Evolutionary conservation across 1,140 invertebrate species (phyloP), one percentile per base, ranked within the genome.

Genomic region (Musca domestica): DNA sequence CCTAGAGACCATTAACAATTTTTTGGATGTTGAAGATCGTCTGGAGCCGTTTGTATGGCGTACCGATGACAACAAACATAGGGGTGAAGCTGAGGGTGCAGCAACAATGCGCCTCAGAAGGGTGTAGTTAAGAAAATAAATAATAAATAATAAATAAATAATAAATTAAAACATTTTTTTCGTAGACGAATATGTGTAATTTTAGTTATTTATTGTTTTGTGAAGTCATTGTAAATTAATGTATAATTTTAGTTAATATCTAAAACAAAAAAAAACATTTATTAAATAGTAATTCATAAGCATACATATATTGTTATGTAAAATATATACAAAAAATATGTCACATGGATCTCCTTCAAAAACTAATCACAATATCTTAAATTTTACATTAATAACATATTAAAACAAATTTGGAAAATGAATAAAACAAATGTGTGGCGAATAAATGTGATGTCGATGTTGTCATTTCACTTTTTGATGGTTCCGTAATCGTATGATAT

Each of bases 21-120:
- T 92, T 47, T 83, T 98, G 34, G 94, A 95, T 6, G 84, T 90
- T 54, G 89, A 92, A 34, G 91, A 95, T 69, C 87, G 93, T 46
- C 78, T 98, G 19, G 93, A 96, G 83, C 92, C 94, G 1, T 96
- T 98, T 82, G 89, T 93, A 10, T 95, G 93, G 94, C 92, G 91
- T 7, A 93, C 91, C 34, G 78, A 81, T 64, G 78, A 80, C 58
- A 80, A 75, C 64, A 80, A 80, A 68, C 67, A 74, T 69, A 71
- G 77, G 2, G 77, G 77, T 41, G 76, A 79, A 67, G 77, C 77
- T 0, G 77, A 79, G 20, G 77, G 77, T 15, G 77, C 76, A 6
- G 73, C 69, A 74, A 73, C 20, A 78, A 74, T 70, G 74, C 63
- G 34, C 72, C 48, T 78, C 23, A 78, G 73, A 76, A 71, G 76